Evolutionary conservation across 2,888 invertebrate species (phyloP).

Genomic region (Leucophora obtusa): DNA sequence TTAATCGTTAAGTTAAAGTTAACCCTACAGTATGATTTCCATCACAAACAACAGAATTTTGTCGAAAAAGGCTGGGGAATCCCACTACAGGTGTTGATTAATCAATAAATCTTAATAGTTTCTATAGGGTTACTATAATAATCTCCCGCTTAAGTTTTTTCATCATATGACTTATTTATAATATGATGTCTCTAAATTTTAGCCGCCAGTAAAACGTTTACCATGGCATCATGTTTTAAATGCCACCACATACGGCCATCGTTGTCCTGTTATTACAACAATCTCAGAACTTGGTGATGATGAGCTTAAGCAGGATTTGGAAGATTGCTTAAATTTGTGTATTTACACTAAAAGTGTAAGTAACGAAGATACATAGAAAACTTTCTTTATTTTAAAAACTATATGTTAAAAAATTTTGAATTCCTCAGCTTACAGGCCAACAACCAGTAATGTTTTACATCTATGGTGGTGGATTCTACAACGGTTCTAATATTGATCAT

Average conservation of each 20-base stretch:
- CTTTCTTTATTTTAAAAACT: background rate
- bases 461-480: conserved; percentile 78
- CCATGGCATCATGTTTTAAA: conserved; percentile 73
- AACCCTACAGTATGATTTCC: too few species aligned
- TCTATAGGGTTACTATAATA: too few species aligned
- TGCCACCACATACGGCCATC: conserved; percentile 72
- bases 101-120: too few species aligned
- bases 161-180: too few species aligned
- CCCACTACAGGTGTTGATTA: too few species aligned
- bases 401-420: background rate
- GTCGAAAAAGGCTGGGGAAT: too few species aligned
- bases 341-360: conserved; percentile 77
- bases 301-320: conserved; percentile 70
- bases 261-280: conserved; percentile 74
- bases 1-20: too few species aligned
- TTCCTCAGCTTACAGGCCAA: conserved; percentile 69
- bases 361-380: background rate
- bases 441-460: conserved; percentile 79
- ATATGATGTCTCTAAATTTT: background rate
- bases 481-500: conserved; percentile 76
- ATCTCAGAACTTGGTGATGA: conserved; percentile 63
- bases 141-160: too few species aligned
- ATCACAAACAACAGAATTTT: too few species aligned
- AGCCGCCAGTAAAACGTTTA: conserved; percentile 72
- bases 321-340: conserved; percentile 76